phyloP scores from a whole-genome alignment of 2,113 vertebrate genomes.

The Scophthalmus maximus region DNA sequence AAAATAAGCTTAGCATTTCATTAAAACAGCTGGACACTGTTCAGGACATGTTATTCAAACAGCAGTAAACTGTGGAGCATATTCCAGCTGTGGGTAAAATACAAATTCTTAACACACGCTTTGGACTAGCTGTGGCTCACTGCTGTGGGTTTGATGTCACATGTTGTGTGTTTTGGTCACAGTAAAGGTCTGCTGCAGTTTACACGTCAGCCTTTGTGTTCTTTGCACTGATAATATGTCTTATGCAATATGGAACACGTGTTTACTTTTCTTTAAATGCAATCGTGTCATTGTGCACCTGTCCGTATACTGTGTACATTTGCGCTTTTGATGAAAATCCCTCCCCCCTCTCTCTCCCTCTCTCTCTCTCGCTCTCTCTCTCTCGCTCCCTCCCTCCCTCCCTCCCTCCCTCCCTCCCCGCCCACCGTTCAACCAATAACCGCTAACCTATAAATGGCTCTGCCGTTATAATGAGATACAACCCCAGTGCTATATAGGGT shows the following conservation, averaged over 20 bases:
- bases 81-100: too few relatives aligned
- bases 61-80: too few relatives aligned
- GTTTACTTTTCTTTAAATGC: background rate
- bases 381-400: background rate
- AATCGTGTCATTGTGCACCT: background rate
- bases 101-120: too few relatives aligned
- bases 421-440: slow-evolving; percentile 51
- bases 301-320: background rate
- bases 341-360: background rate
- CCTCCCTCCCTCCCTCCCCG: background rate
- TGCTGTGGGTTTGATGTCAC: background rate
- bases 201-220: background rate
- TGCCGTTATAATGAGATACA: slow-evolving; percentile 32
- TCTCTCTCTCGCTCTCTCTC: too few relatives aligned
- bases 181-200: background rate
- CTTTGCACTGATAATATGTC: background rate
- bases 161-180: background rate
- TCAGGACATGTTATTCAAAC: background rate
- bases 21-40: background rate
- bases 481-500: slow-evolving; percentile 6
- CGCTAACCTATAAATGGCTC: slow-evolving; percentile 38
- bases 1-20: background rate
- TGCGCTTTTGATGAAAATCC: slow-evolving; percentile 1
- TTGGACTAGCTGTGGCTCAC: too few relatives aligned
- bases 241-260: background rate